These are phyloP conservation scores for Teleogryllus occipitalis DNA, from an alignment of 1,140 invertebrate species.

Conservation along the genomic window DNA sequence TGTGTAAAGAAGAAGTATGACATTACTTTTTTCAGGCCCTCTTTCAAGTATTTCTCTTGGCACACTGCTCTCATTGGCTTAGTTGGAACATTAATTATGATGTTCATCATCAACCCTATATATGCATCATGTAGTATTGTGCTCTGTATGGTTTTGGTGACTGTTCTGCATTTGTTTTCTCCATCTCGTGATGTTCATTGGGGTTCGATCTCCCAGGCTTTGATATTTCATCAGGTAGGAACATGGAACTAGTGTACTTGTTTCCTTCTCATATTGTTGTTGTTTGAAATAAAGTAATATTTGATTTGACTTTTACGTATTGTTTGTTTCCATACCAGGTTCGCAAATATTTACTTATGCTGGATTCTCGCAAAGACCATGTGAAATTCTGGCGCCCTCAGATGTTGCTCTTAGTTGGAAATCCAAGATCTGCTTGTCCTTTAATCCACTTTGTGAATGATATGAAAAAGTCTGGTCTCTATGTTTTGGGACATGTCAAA, in stretches of 20 bases:
- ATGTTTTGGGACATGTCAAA: conserved; percentile 89
- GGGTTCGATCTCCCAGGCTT: conserved; percentile 96
- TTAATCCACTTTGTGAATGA: conserved; percentile 97
- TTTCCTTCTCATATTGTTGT: not conserved
- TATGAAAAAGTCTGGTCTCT: conserved; percentile 95
- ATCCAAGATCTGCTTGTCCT: conserved; percentile 80
- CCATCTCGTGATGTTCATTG: conserved; percentile 75
- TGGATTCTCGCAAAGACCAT: conserved; percentile 94
- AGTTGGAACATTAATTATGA: conserved; percentile 81
- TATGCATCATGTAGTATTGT: conserved; percentile 85
- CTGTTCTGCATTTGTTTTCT: conserved; percentile 86
- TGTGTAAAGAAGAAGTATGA: too few species aligned
- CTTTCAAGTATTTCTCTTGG: conserved; percentile 96
- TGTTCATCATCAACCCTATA: conserved; percentile 89
- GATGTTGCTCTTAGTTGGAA: conserved; percentile 85
- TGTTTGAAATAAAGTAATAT: not conserved
- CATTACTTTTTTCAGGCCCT: conserved; percentile 58
- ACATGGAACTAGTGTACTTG: not conserved
- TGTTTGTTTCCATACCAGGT: conserved; percentile 47
- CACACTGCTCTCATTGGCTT: conserved; percentile 83
- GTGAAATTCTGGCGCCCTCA: conserved; percentile 99
- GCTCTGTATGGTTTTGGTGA: conserved; percentile 73
- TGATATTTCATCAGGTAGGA: conserved; percentile 93
- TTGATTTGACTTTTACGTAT: not conserved
- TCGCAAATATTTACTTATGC: conserved; percentile 88